Evolutionary conservation across 2,797 vertebrate genomes (phyloP).

Genomic region (Gadopsis bispinosus): DNA sequence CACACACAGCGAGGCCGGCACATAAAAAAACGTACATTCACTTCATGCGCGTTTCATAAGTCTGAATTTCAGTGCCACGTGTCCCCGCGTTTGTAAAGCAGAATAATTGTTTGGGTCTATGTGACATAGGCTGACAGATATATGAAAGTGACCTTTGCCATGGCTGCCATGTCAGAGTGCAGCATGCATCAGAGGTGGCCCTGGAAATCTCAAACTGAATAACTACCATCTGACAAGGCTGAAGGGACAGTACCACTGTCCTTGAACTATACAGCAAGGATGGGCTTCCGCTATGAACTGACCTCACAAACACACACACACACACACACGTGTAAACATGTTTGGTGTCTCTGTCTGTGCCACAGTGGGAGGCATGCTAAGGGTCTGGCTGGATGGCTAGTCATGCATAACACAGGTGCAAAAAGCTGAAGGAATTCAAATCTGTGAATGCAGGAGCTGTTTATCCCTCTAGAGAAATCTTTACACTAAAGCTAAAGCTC

Average conservation of each 20-base stretch:
- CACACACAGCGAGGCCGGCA: neutral
- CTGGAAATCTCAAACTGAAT: conserved; percentile 81
- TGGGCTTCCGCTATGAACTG: conserved; percentile 59
- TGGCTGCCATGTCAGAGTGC: conserved; percentile 69
- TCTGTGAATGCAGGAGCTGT: conserved; percentile 40
- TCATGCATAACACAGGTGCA: conserved; percentile 43
- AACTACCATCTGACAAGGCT: conserved; percentile 74
- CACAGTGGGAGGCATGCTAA: conserved; percentile 20
- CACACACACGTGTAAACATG: conserved; percentile 37
- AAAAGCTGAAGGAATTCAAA: conserved; percentile 56
- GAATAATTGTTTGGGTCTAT: conserved; percentile 75
- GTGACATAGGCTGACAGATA: conserved; percentile 78
- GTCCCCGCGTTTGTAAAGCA: conserved; percentile 45
- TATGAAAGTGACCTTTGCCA: conserved; percentile 81
- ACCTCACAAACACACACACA: conserved; percentile 22
- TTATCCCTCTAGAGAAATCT: conserved; percentile 61
- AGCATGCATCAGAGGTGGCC: conserved; percentile 64
- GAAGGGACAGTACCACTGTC: conserved; percentile 70
- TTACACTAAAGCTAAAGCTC: conserved; percentile 63
- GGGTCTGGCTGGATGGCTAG: conserved; percentile 37
- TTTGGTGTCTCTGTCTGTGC: conserved; percentile 14
- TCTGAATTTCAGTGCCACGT: conserved; percentile 40
- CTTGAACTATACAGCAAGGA: conserved; percentile 79
- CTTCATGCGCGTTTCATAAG: conserved; percentile 57
- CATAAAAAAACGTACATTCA: conserved; percentile 40